phyloP scores from a whole-genome alignment of 2,113 vertebrate genomes.

The Tragelaphus scriptus region DNA sequence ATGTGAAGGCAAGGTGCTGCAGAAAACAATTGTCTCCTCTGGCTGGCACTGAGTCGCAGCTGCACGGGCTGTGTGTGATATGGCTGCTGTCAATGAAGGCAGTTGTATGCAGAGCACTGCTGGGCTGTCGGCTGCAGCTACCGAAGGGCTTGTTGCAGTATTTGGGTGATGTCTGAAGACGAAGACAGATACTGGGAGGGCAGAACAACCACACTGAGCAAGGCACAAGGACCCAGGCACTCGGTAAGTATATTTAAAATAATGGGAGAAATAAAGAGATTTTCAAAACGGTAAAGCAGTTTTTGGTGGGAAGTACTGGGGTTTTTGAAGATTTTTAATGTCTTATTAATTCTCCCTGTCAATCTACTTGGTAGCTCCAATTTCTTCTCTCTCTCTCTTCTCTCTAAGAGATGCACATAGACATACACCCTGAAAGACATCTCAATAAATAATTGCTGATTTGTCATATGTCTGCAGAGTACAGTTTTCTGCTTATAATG shows the following conservation, averaged over 20 bases:
- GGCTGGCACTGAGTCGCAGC: not conserved
- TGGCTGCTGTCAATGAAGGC: not conserved
- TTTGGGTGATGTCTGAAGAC: not conserved
- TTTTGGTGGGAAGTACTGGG: not conserved
- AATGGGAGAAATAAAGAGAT: not conserved
- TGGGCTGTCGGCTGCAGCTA: not conserved
- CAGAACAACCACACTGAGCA: not conserved
- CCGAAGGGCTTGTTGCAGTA: not conserved
- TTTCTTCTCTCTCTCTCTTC: not conserved
- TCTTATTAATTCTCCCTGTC: not conserved
- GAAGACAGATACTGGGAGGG: not conserved
- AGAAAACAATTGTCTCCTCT: not conserved
- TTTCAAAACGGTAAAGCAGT: not conserved
- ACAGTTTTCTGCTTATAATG: not conserved
- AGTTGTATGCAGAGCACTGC: not conserved
- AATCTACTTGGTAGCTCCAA: not conserved
- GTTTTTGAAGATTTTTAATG: not conserved
- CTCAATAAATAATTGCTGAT: not conserved
- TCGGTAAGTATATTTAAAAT: constrained; percentile 61
- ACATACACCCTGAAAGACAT: not conserved
- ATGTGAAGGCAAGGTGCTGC: not conserved
- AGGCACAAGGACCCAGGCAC: constrained; percentile 30
- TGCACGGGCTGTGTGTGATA: not conserved
- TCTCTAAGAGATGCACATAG: not conserved
- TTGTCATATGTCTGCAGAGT: not conserved